Conservation (phyloP, 1,140 invertebrate species). For the Micrasema longulum region DNA sequence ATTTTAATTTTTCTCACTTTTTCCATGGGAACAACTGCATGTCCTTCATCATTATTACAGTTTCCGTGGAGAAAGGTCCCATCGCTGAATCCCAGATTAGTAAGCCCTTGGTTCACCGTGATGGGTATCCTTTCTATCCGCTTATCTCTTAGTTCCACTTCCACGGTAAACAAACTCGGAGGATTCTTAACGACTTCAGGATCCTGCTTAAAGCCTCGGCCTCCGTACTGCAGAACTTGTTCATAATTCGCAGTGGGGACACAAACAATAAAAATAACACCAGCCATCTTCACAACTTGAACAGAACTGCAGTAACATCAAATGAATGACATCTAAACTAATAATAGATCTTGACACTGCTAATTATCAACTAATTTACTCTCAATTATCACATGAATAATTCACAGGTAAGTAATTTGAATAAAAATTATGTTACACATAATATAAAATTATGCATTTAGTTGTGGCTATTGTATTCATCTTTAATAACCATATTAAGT, state of each 20-base stretch:
- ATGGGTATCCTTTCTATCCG: slow-evolving; percentile 59
- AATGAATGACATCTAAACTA: slow-evolving; percentile 7
- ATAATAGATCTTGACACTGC: neutral
- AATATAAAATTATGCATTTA: too few species aligned
- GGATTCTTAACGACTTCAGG: slow-evolving; percentile 61
- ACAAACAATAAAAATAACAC: slow-evolving; percentile 72
- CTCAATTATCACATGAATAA: slow-evolving; percentile 3
- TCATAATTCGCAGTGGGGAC: slow-evolving; percentile 72
- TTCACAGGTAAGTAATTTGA: neutral
- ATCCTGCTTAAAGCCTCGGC: slow-evolving; percentile 41
- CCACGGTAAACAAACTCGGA: slow-evolving; percentile 61
- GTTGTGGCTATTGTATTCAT: too few species aligned
- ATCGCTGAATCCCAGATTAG: slow-evolving; percentile 33
- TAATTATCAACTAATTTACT: slow-evolving; percentile 4
- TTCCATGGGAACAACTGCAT: slow-evolving; percentile 62
- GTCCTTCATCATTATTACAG: slow-evolving; percentile 50
- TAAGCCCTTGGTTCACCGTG: slow-evolving; percentile 49
- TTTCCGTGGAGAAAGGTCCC: slow-evolving; percentile 12
- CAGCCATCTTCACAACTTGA: slow-evolving; percentile 59
- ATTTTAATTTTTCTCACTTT: slow-evolving; percentile 57
- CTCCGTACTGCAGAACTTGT: slow-evolving; percentile 67
- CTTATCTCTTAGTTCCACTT: slow-evolving; percentile 66
- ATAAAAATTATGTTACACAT: too few species aligned
- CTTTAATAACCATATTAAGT: too few species aligned
- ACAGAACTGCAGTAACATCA: neutral